phyloP scores from a whole-genome alignment of 2,888 invertebrate genomes.

The Rhopalosiphum nymphaeae region DNA sequence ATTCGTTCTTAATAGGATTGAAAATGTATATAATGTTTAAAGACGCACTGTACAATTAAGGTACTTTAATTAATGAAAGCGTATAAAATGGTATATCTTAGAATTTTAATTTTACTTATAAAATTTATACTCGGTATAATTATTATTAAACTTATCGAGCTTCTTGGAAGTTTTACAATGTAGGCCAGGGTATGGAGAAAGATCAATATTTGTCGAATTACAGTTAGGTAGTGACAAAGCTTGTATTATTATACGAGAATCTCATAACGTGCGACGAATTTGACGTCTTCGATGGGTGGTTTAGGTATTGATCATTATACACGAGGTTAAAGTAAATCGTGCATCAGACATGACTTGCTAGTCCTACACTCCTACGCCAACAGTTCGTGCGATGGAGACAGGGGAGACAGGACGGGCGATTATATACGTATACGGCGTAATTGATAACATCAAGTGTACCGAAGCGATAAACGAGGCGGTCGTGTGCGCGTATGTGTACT shows the following conservation, averaged over 20 bases:
- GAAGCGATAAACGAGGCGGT: constrained; percentile 60
- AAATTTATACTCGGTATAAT: neutral
- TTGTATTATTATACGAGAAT: neutral
- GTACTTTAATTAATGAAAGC: neutral
- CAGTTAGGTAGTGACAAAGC: neutral
- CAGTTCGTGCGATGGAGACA: neutral
- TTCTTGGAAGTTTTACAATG: neutral
- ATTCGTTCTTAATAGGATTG: neutral
- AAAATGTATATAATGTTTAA: neutral
- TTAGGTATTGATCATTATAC: constrained; percentile 9
- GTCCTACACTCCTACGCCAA: neutral
- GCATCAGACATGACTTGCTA: neutral
- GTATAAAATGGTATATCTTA: neutral
- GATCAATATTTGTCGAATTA: neutral
- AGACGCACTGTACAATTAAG: neutral
- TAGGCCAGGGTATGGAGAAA: neutral
- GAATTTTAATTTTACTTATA: neutral
- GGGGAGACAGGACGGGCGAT: neutral
- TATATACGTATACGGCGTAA: constrained; percentile 9
- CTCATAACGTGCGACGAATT: neutral
- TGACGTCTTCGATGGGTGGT: neutral
- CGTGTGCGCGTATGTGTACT: constrained; percentile 25
- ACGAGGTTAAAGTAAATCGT: constrained; percentile 31
- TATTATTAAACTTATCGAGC: neutral
- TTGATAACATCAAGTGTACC: constrained; percentile 61